phyloP scores from a whole-genome alignment of 2,113 vertebrate species.

The Lampris incognitus region DNA sequence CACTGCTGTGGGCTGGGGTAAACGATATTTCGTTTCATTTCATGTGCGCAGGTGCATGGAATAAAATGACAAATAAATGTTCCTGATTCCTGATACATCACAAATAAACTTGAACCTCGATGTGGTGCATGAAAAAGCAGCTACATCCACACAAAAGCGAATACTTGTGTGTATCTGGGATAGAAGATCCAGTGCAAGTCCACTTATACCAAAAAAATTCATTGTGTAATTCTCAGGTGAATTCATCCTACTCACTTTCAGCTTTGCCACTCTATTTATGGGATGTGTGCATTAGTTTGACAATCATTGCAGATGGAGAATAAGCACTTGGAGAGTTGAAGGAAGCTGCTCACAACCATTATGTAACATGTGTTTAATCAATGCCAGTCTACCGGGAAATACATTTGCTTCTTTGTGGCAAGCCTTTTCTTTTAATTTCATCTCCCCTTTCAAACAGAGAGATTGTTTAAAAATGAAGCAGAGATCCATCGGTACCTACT shows the following conservation, averaged over 20 bases:
- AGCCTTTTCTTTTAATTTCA: background rate
- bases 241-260: slow-evolving; percentile 52
- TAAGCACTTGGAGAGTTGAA: slow-evolving; percentile 43
- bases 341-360: slow-evolving; percentile 60
- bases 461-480: background rate
- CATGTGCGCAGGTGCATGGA: too few species aligned
- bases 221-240: slow-evolving; percentile 56
- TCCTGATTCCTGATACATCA: too few species aligned
- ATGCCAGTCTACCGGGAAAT: slow-evolving; percentile 42
- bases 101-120: background rate
- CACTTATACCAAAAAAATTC: background rate
- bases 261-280: slow-evolving; percentile 51
- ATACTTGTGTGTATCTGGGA: slow-evolving; percentile 50
- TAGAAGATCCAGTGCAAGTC: slow-evolving; percentile 49
- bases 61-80: too few species aligned
- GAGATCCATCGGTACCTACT: background rate
- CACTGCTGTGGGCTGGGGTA: too few species aligned
- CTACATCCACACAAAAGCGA: slow-evolving; percentile 44
- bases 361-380: slow-evolving; percentile 56
- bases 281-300: slow-evolving; percentile 51
- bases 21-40: too few species aligned
- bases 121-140: slow-evolving; percentile 36
- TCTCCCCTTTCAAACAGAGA: background rate
- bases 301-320: slow-evolving; percentile 56
- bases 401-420: slow-evolving; percentile 8